A percentile compares a stretch with the other conserved stretches of the same genome.
Evolutionary conservation across 2,113 vertebrate species (phyloP).

Genomic region (Piliocolobus tephrosceles): DNA sequence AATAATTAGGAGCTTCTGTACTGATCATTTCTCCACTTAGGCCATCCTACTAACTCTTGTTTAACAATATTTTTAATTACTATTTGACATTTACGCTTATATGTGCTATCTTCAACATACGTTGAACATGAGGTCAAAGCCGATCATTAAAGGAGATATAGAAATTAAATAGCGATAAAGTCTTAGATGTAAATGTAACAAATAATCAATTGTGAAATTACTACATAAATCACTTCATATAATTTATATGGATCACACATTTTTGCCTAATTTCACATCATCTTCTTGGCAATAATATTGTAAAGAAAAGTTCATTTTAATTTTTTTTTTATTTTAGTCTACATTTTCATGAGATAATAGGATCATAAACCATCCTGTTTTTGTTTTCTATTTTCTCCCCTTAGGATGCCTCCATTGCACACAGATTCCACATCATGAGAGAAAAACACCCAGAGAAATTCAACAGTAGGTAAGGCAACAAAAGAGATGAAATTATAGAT

Average conservation of each 20-base stretch:
- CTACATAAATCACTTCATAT: neutral
- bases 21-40: neutral
- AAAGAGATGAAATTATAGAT: neutral
- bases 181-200: neutral
- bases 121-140: neutral
- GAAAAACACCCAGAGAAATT: slow-evolving; percentile 98
- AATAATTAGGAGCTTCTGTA: neutral
- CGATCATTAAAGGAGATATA: neutral
- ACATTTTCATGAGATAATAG: neutral
- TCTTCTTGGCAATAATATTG: neutral
- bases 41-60: neutral
- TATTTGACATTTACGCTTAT: neutral
- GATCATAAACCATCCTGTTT: neutral
- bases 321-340: slow-evolving; percentile 49
- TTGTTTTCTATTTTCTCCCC: slow-evolving; percentile 58
- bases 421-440: slow-evolving; percentile 97
- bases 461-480: slow-evolving; percentile 91
- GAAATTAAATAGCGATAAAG: neutral
- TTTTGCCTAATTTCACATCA: neutral
- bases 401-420: slow-evolving; percentile 96
- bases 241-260: neutral
- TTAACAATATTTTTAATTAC: neutral
- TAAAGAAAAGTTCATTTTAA: neutral
- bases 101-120: neutral
- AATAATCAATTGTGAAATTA: neutral